Conservation (phyloP, 92 coral and sea anemone genomes). For the Parazoanthus darwini region DNA sequence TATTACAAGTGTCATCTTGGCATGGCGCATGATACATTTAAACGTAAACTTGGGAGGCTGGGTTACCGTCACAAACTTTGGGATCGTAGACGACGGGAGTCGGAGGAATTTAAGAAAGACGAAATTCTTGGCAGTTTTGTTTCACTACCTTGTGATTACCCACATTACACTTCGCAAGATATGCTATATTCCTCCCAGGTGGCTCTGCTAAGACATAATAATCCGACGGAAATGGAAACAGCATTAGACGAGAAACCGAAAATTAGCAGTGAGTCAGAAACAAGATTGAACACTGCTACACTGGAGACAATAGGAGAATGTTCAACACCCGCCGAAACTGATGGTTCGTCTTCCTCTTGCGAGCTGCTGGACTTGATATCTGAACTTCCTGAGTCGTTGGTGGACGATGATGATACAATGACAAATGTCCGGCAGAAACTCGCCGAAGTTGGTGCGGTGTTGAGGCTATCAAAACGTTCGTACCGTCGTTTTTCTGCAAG, state of each 20-base stretch:
- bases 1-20: slow-evolving; percentile 59
- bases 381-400: slow-evolving; percentile 85
- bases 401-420: slow-evolving; percentile 81
- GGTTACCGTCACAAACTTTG: slow-evolving; percentile 69
- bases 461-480: slow-evolving; percentile 68
- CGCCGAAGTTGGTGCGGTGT: slow-evolving; percentile 78
- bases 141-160: slow-evolving; percentile 56
- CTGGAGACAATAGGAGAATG: slow-evolving; percentile 61
- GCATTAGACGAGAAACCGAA: not conserved
- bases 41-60: slow-evolving; percentile 68
- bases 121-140: slow-evolving; percentile 56
- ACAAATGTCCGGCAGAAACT: slow-evolving; percentile 68
- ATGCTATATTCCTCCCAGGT: slow-evolving; percentile 17
- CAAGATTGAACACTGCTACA: not conserved
- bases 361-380: slow-evolving; percentile 69
- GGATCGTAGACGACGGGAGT: slow-evolving; percentile 51
- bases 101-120: slow-evolving; percentile 15
- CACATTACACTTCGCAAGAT: slow-evolving; percentile 19
- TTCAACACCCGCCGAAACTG: slow-evolving; percentile 49
- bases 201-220: not conserved
- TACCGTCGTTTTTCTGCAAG: slow-evolving; percentile 74
- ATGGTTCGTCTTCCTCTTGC: slow-evolving; percentile 27
- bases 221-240: not conserved
- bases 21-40: slow-evolving; percentile 50
- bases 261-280: not conserved